phyloP scores from a whole-genome alignment of 2,888 invertebrate species.

The Epicampocera succincta region DNA sequence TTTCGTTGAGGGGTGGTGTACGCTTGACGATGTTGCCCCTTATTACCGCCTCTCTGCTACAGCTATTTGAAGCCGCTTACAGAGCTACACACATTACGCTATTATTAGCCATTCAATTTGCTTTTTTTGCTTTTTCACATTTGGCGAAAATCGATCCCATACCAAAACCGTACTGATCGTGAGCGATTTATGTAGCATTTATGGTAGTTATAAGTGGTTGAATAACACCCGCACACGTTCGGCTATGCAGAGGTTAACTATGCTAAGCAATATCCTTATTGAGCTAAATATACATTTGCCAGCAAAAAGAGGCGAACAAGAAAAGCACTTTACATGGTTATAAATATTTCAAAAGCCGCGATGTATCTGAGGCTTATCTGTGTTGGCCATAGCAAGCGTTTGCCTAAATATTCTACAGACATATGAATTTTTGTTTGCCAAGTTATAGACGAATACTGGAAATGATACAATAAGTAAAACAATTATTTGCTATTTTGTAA shows the following conservation, averaged over 20 bases:
- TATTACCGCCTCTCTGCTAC: not conserved
- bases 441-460: not conserved
- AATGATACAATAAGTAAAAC: conserved; percentile 29
- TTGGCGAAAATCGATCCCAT: conserved; percentile 69
- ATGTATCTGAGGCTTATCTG: conserved; percentile 42
- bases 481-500: conserved; percentile 41
- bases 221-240: conserved; percentile 66
- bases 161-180: conserved; percentile 72
- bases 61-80: not conserved
- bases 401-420: not conserved
- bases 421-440: not conserved
- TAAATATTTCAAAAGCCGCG: conserved; percentile 48
- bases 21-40: not conserved
- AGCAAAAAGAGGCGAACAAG: not conserved
- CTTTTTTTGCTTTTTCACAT: conserved; percentile 72
- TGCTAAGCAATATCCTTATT: conserved; percentile 44
- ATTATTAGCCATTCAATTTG: conserved; percentile 52
- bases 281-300: conserved; percentile 40
- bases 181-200: conserved; percentile 74
- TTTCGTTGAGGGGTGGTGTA: no score
- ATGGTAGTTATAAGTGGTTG: conserved; percentile 73
- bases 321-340: conserved; percentile 30
- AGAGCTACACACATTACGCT: not conserved
- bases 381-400: conserved; percentile 34
- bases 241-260: conserved; percentile 59